These are phyloP conservation scores for Uria lomvia DNA, from an alignment of 2,113 vertebrate genomes.

Conservation along the genomic window DNA sequence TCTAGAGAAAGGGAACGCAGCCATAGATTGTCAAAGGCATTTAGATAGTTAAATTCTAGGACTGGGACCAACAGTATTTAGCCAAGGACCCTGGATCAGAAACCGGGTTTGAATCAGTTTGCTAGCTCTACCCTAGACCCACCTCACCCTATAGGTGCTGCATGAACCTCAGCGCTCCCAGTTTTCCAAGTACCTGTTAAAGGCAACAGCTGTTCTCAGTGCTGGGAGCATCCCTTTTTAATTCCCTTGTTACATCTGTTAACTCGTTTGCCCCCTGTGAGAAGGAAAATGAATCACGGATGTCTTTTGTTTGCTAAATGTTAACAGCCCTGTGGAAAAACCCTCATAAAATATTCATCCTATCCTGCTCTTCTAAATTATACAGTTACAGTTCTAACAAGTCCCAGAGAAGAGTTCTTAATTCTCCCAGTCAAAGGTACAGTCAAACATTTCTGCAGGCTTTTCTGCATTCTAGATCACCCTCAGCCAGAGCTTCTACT, in stretches of 20 bases:
- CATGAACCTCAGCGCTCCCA: neutral
- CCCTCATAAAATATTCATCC: conserved; percentile 67
- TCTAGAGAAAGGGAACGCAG: neutral
- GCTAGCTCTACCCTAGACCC: neutral
- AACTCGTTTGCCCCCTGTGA: conserved; percentile 64
- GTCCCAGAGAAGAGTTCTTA: conserved; percentile 37
- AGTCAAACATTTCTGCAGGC: conserved; percentile 26
- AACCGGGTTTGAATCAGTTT: neutral
- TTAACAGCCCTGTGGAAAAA: conserved; percentile 52
- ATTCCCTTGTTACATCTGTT: conserved; percentile 54
- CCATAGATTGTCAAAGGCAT: neutral
- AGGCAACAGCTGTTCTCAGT: conserved; percentile 25
- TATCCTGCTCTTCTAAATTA: conserved; percentile 48
- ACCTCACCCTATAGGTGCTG: neutral
- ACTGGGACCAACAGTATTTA: neutral
- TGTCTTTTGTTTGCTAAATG: conserved; percentile 58
- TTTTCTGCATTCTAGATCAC: conserved; percentile 13
- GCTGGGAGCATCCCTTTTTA: conserved; percentile 51
- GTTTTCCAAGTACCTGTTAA: conserved; percentile 22
- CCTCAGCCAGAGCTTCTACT: conserved; percentile 5
- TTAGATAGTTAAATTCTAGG: neutral
- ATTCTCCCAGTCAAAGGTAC: conserved; percentile 33
- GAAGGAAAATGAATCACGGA: conserved; percentile 59
- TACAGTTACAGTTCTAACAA: conserved; percentile 52
- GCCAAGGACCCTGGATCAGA: neutral